Conservation (phyloP, 2,797 vertebrate species). For the Eleutherodactylus coqui region DNA sequence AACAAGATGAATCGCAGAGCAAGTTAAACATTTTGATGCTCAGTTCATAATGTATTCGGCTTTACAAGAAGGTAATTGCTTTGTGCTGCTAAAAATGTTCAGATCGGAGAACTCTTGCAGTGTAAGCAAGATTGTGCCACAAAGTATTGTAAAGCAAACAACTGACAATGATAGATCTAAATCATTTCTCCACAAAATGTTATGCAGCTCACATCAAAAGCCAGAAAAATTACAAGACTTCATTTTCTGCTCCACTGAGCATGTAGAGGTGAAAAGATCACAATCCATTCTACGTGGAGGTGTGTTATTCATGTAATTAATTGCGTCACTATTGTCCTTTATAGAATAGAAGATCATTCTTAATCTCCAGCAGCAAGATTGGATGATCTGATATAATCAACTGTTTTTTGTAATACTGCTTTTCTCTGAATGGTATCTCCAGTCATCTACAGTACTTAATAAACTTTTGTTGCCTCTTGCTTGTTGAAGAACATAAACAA, state of each 20-base stretch:
- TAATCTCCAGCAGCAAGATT: slow-evolving; percentile 17
- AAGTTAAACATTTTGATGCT: slow-evolving; percentile 35
- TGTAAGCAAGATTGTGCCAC: slow-evolving; percentile 39
- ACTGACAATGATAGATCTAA: slow-evolving; percentile 54
- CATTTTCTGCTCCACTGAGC: slow-evolving; percentile 50
- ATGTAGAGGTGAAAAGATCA: slow-evolving; percentile 52
- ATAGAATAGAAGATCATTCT: slow-evolving; percentile 35
- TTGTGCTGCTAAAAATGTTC: slow-evolving; percentile 33
- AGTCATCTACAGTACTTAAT: background rate
- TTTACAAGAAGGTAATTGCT: slow-evolving; percentile 47
- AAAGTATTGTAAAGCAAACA: slow-evolving; percentile 47
- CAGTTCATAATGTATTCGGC: slow-evolving; percentile 34
- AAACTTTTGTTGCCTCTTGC: background rate
- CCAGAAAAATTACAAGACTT: slow-evolving; percentile 44
- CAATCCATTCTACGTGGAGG: slow-evolving; percentile 18
- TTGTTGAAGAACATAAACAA: too few species aligned
- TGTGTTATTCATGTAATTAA: slow-evolving; percentile 34
- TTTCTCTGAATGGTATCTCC: background rate
- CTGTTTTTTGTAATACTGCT: background rate
- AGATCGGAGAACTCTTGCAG: slow-evolving; percentile 41
- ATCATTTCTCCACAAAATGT: slow-evolving; percentile 51
- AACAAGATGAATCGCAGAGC: slow-evolving; percentile 33
- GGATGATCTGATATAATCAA: slow-evolving; percentile 12
- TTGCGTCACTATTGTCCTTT: slow-evolving; percentile 9
- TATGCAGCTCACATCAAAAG: slow-evolving; percentile 49